Conservation (phyloP, 2,113 vertebrate genomes). For the Trogon surrucura region DNA sequence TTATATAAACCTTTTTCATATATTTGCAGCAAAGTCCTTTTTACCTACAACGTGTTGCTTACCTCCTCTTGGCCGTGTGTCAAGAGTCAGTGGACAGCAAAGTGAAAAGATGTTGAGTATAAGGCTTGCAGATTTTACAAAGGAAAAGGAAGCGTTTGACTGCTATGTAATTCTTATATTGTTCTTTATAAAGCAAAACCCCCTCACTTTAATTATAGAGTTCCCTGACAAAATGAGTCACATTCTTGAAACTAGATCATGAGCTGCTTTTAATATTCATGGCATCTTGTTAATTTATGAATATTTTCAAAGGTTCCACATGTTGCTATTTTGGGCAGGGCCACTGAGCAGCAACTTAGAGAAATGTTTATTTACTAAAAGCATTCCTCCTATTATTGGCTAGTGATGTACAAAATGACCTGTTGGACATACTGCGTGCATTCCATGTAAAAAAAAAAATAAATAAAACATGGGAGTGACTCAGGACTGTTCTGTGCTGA, state of each 20-base stretch:
- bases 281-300: background rate
- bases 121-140: background rate
- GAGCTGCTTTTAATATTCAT: background rate
- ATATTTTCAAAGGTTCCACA: background rate
- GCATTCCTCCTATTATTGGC: background rate
- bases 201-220: background rate
- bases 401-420: background rate
- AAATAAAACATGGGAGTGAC: too few species aligned
- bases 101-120: background rate
- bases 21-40: background rate
- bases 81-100: background rate
- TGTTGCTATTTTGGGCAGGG: background rate
- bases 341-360: background rate
- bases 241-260: background rate
- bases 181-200: background rate
- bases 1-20: background rate
- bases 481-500: background rate
- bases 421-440: rapidly evolving
- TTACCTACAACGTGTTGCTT: background rate
- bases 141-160: background rate
- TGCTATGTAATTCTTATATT: background rate
- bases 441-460: background rate
- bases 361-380: background rate
- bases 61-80: background rate
- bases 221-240: constrained; percentile 16